These are phyloP conservation scores for Apus apus DNA, from an alignment of 2,113 vertebrate genomes.

Conservation along the genomic window DNA sequence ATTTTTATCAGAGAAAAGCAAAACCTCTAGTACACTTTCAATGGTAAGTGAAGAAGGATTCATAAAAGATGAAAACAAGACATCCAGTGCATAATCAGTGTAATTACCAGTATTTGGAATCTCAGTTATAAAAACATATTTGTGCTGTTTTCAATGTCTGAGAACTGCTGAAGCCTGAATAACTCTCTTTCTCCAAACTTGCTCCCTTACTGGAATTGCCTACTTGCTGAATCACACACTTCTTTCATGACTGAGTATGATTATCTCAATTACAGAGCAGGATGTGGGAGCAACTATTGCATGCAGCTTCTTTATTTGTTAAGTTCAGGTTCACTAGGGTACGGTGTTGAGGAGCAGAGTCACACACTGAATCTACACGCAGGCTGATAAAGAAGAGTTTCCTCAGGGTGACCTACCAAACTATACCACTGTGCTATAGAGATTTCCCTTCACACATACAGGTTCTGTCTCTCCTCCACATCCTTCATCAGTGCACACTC, in stretches of 20 bases:
- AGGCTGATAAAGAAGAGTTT: not conserved
- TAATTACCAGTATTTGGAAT: not conserved
- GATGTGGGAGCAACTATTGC: not conserved
- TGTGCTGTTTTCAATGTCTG: not conserved
- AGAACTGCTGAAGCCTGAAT: slow-evolving; percentile 4
- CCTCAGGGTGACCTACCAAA: not conserved
- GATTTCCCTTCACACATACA: not conserved
- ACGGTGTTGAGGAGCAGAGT: not conserved
- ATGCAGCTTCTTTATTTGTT: not conserved
- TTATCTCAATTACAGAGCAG: not conserved
- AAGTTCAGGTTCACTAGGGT: not conserved
- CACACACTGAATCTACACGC: fast-evolving
- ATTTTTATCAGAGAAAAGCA: not conserved
- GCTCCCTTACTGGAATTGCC: not conserved
- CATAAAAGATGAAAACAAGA: slow-evolving; percentile 19
- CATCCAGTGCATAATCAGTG: not conserved
- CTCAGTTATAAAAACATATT: not conserved
- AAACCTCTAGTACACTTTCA: not conserved
- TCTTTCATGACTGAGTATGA: not conserved
- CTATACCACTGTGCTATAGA: not conserved
- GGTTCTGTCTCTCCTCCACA: not conserved
- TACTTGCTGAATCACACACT: not conserved
- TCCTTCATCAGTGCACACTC: not conserved
- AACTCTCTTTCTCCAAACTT: not conserved
- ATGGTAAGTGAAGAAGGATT: not conserved